Evolutionary conservation across 2,113 vertebrate genomes (phyloP).

Genomic region (Procavia capensis): DNA sequence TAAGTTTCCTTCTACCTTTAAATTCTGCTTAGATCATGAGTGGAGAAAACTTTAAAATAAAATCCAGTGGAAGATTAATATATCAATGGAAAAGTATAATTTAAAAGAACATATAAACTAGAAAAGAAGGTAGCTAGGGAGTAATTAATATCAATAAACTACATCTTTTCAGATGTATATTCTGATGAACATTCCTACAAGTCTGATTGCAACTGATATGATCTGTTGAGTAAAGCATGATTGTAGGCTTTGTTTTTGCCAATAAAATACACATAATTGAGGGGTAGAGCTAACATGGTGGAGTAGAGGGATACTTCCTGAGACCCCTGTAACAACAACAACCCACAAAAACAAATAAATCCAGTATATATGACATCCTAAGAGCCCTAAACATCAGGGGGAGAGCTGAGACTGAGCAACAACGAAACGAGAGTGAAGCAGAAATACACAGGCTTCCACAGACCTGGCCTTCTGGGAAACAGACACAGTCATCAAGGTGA

Average conservation of each 20-base stretch:
- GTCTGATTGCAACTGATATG: background rate
- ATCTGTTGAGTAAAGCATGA: background rate
- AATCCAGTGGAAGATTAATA: background rate
- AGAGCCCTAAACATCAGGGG: too few species aligned
- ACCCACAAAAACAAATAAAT: too few species aligned
- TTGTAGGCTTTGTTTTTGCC: background rate
- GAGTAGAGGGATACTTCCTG: too few species aligned
- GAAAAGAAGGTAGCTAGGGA: background rate
- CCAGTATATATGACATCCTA: too few species aligned
- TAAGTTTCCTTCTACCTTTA: background rate
- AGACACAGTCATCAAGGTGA: too few species aligned
- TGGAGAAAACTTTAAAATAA: conserved; percentile 43
- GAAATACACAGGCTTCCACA: too few species aligned
- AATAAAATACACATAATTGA: background rate
- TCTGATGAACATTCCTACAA: background rate
- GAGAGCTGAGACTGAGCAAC: too few species aligned
- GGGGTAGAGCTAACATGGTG: too few species aligned
- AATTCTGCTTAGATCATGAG: background rate
- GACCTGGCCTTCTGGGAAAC: too few species aligned
- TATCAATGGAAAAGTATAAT: background rate
- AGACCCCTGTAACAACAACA: too few species aligned
- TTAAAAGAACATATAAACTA: conserved; percentile 37
- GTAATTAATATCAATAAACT: conserved; percentile 38
- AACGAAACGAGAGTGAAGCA: too few species aligned
- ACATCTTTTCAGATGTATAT: background rate